These are phyloP conservation scores for Trissoscelio sp. DNA, from an alignment of 2,888 invertebrate species.

Conservation along the genomic window DNA sequence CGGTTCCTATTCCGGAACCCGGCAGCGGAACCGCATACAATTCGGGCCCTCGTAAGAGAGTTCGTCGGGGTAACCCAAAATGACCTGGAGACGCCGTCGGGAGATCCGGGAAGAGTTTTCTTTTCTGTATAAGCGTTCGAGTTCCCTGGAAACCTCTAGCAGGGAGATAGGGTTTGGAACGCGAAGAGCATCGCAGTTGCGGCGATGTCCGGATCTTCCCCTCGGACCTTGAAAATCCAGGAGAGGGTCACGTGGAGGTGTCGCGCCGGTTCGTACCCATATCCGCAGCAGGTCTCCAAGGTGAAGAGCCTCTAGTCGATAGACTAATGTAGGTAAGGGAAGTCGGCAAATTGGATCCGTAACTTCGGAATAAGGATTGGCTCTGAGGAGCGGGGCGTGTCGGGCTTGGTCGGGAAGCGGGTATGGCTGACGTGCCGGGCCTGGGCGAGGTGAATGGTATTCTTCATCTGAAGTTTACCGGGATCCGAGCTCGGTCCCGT, in stretches of 20 bases:
- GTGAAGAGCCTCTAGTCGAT: conserved; percentile 84
- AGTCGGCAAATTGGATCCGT: conserved; percentile 88
- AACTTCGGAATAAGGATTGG: conserved; percentile 90
- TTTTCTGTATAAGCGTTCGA: conserved; percentile 85
- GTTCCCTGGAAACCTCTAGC: conserved; percentile 85
- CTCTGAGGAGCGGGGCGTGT: conserved; percentile 88
- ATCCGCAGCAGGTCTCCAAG: conserved; percentile 85
- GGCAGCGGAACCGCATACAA: conserved; percentile 85
- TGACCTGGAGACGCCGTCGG: conserved; percentile 84
- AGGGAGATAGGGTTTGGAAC: conserved; percentile 85
- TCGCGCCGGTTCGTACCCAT: conserved; percentile 77
- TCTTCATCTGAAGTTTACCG: conserved; percentile 32
- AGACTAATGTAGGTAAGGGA: conserved; percentile 88
- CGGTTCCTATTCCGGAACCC: conserved; percentile 86
- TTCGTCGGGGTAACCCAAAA: conserved; percentile 84
- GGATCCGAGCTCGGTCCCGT: conserved; percentile 82
- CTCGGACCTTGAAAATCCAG: conserved; percentile 85
- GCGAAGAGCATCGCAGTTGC: conserved; percentile 83
- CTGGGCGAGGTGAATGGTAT: conserved; percentile 73
- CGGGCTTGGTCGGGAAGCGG: conserved; percentile 85
- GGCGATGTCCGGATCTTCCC: conserved; percentile 84
- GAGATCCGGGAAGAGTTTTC: conserved; percentile 85
- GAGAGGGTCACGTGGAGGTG: conserved; percentile 78
- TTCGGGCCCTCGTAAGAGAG: conserved; percentile 84
- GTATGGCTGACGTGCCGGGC: conserved; percentile 70